Base-by-base conservation (phyloP, 2,888 invertebrate species). In the Globia sparganii region DNA sequence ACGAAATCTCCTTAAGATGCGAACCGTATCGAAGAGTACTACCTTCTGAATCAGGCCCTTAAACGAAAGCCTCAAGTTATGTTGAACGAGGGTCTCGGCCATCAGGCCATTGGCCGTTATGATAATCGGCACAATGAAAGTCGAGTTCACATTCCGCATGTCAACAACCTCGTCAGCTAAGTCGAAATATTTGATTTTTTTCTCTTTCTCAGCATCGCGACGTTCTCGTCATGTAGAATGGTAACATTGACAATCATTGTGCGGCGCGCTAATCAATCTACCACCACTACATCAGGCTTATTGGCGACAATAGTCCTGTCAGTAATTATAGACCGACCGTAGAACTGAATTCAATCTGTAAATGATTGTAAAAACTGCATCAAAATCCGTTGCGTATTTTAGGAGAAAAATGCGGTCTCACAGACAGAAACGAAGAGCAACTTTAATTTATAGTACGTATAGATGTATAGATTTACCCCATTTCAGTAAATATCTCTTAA, bases 401-500 rank as follows among this genome's bases (percentile, higher is more conserved):
- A 56, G 11, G 4, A 56, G 13, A n/a, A 56, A 4, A n/a, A n/a
- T n/a, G 11, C 13, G n/a, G 11, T 56, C 53, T 56, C 61, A 34
- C 34, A 11, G 11, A 1, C 21, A 34, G 61, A 34, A 31, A 31
- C 4, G 4, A 11, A 61, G 21, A 21, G 9, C 2, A 9, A 34
- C 31, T 61, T 61, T 34, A 61, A 61, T 61, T 61, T 31, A 61
- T 4, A 34, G 34, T 21, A 59, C 3, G 11, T 61, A 61, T 18
- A 28, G 11, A 61, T 25, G 34, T 61, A 61, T 31, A 31, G 58
- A 28, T 58, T 64, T 68, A 68, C 25, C 64, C 59, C 43, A 83
- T 69, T 78, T 58, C 56, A 65, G 65, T 66, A 78, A 37, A 70
- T 78, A 80, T 66, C 43, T 49, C 28, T 59, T 76, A 59, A 68